Conservation (phyloP, 2,113 vertebrate species). For the Lonchura striata region DNA sequence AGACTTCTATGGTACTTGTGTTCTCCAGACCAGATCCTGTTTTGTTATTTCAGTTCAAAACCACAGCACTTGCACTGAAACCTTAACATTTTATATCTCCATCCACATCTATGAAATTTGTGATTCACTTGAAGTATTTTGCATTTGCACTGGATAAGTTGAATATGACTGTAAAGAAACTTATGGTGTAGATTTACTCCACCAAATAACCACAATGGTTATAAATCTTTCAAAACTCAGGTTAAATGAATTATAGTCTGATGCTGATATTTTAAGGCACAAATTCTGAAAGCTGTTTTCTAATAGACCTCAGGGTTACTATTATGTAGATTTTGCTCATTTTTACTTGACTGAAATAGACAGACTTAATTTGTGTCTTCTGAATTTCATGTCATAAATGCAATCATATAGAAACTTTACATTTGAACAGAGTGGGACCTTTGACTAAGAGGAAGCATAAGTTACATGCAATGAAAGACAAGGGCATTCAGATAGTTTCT, state of each 20-base stretch:
- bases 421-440: not conserved
- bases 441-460: not conserved
- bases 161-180: not conserved
- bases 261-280: not conserved
- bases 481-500: not conserved
- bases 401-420: not conserved
- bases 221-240: not conserved
- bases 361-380: not conserved
- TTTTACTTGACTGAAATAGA: not conserved
- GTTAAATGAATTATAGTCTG: not conserved
- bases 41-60: constrained; percentile 5
- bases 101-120: not conserved
- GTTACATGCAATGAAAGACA: fast-evolving
- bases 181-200: not conserved
- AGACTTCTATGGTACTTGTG: constrained; percentile 7
- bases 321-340: not conserved
- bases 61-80: not conserved
- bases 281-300: not conserved
- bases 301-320: not conserved
- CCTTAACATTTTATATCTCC: not conserved
- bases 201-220: not conserved
- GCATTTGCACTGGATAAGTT: not conserved
- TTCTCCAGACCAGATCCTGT: not conserved
- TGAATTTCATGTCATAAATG: not conserved
- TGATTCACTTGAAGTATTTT: not conserved